Base-by-base conservation (phyloP, 2,888 invertebrate genomes). In the Taenaris catops region DNA sequence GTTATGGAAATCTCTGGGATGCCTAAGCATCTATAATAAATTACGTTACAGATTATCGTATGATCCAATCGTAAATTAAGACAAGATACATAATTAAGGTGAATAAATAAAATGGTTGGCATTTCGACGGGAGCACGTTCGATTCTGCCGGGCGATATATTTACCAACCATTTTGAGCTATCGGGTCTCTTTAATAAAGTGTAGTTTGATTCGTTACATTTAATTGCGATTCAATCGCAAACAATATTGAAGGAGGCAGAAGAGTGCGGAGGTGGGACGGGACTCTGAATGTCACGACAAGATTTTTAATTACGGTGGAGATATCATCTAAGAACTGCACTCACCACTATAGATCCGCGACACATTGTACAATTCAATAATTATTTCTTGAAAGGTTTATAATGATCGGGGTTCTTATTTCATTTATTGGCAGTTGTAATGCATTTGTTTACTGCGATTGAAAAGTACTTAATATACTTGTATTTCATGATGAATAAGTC, bases 21-120 rank as follows among this genome's bases (percentile, higher is more conserved):
- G 79, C 78, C 72, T 79, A 81, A 73, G 79, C 78, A 78, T 78
- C 74, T 68, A 72, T 71, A 81, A 83, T 86, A 84, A 84, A 86
- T 84, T 78, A 79, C 66, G 64, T 63, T 76, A 63, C 78, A 75
- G 84, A 84, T 86, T 86, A 86, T 86, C 86, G 73, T 84, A 84
- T 86, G 86, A 86, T 86, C 79, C 83, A 86, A 86, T 86, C 86
- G 86, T 86, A 86, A 86, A 86, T 86, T 84, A 86, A 86, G 86
- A 86, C 86, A 86, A 86, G 86, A 86, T 86, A 86, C 86, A 86
- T 86, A 86, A 86, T 86, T 86, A 86, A 86, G 83, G 84, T 63
- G 76, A 86, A 86, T 84, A 84, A 86, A 86, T 84, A 86, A 86
- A 84, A 86, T 81, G 83, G 83, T 80, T 86, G 86, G 84, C 86